These are phyloP conservation scores for Dicrostonyx torquatus DNA, from an alignment of 2,797 vertebrate genomes.

Conservation along the genomic window DNA sequence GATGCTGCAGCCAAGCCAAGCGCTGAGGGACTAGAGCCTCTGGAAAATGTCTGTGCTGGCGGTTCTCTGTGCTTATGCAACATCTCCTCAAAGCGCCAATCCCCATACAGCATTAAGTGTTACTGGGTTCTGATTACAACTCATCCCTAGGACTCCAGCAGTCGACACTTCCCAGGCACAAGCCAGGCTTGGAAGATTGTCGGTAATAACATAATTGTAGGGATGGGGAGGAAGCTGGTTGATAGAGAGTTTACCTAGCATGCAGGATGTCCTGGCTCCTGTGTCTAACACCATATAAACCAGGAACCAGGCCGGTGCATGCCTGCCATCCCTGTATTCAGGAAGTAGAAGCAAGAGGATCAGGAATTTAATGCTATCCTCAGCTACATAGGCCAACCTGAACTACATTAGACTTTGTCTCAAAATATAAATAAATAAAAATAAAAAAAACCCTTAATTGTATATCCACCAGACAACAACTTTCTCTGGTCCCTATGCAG, in stretches of 20 bases:
- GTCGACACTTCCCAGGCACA: not conserved
- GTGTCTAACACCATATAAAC: not conserved
- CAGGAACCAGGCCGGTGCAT: not conserved
- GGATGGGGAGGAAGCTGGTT: not conserved
- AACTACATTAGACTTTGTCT: not conserved
- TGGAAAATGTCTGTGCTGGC: not conserved
- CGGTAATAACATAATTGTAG: not conserved
- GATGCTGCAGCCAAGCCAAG: not conserved
- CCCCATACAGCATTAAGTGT: not conserved
- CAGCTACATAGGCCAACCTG: not conserved
- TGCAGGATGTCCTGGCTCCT: not conserved
- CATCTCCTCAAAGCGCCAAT: not conserved
- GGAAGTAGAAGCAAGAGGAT: not conserved
- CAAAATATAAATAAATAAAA: not conserved
- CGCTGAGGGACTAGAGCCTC: not conserved
- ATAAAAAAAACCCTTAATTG: not conserved
- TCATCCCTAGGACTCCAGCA: not conserved
- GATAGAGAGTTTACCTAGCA: not conserved
- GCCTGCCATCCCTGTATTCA: not conserved
- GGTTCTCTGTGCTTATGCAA: not conserved
- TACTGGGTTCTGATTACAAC: not conserved
- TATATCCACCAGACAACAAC: not conserved
- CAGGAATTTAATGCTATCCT: not conserved
- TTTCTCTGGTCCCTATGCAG: not conserved
- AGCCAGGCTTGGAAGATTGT: not conserved